A percentile compares a stretch with the other conserved stretches of the same genome.
Evolutionary conservation across 2,113 vertebrate genomes (phyloP).

Genomic region (Fukomys damarensis): DNA sequence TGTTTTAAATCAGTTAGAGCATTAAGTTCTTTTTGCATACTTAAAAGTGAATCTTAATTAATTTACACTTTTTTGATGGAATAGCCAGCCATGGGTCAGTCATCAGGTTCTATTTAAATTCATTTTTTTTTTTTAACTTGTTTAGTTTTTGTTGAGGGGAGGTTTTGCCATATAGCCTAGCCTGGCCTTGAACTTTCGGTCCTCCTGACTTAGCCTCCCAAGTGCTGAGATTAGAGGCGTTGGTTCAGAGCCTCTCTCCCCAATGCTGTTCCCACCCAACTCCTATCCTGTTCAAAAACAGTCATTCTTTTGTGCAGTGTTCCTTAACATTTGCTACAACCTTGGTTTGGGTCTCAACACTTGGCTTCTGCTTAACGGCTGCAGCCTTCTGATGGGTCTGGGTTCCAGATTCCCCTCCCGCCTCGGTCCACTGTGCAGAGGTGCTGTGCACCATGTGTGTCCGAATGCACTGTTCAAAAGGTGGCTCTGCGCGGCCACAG

Average conservation of each 20-base stretch:
- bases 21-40: neutral
- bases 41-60: neutral
- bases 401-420: neutral
- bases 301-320: neutral
- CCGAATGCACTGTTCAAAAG: neutral
- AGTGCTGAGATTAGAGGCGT: neutral
- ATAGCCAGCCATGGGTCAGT: neutral
- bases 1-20: neutral
- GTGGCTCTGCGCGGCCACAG: neutral
- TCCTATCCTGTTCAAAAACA: neutral
- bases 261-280: accelerated
- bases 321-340: neutral
- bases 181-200: neutral
- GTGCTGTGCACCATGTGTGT: neutral
- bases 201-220: neutral
- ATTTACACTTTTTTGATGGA: neutral
- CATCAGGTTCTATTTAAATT: neutral
- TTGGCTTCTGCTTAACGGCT: neutral
- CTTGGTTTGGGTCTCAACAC: neutral
- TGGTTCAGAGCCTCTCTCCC: neutral
- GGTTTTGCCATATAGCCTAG: neutral
- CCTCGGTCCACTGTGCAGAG: neutral
- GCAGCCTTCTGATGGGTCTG: neutral
- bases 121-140: neutral
- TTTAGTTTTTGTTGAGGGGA: neutral